These are phyloP conservation scores for Galeopsomyia nigrocyanea DNA, from an alignment of 2,888 invertebrate species.

Conservation along the genomic window DNA sequence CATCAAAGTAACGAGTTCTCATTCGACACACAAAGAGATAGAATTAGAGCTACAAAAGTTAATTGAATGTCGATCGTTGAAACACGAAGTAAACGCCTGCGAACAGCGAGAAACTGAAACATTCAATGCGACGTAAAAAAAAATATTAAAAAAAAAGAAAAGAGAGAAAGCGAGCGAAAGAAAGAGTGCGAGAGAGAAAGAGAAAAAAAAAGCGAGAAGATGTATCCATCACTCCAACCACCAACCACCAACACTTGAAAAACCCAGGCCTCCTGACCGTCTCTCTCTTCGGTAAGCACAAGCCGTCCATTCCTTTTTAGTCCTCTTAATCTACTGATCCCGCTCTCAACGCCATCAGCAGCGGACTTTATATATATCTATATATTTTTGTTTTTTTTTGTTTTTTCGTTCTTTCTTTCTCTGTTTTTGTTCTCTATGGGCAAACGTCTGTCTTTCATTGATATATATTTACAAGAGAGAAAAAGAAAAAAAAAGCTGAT, in stretches of 20 bases:
- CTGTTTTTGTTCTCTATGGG: slow-evolving; percentile 49
- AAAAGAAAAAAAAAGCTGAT: not conserved
- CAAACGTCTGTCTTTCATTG: slow-evolving; percentile 38
- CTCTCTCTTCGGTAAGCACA: slow-evolving; percentile 67
- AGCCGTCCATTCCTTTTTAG: slow-evolving; percentile 67
- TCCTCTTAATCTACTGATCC: slow-evolving; percentile 68
- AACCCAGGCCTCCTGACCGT: slow-evolving; percentile 68
- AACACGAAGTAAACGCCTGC: slow-evolving; percentile 47
- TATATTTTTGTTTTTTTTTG: too few relatives aligned
- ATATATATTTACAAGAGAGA: not conserved
- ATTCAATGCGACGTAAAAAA: slow-evolving; percentile 45
- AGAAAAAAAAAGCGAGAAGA: slow-evolving; percentile 61
- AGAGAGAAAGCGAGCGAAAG: slow-evolving; percentile 52
- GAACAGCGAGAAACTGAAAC: slow-evolving; percentile 49
- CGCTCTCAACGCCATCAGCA: slow-evolving; percentile 54
- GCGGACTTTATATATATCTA: too few relatives aligned
- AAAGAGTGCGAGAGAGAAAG: slow-evolving; percentile 56
- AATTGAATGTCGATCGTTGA: slow-evolving; percentile 19
- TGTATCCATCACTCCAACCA: slow-evolving; percentile 65
- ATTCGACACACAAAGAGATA: slow-evolving; percentile 12
- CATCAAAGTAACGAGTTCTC: not conserved
- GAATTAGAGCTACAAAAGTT: slow-evolving; percentile 12
- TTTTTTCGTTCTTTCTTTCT: too few relatives aligned
- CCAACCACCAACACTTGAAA: slow-evolving; percentile 63
- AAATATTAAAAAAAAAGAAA: slow-evolving; percentile 32